A percentile compares a stretch with the other conserved stretches of the same genome.
These are phyloP conservation scores for Uloborus diversus DNA, from an alignment of 1,140 invertebrate genomes.

Conservation along the genomic window DNA sequence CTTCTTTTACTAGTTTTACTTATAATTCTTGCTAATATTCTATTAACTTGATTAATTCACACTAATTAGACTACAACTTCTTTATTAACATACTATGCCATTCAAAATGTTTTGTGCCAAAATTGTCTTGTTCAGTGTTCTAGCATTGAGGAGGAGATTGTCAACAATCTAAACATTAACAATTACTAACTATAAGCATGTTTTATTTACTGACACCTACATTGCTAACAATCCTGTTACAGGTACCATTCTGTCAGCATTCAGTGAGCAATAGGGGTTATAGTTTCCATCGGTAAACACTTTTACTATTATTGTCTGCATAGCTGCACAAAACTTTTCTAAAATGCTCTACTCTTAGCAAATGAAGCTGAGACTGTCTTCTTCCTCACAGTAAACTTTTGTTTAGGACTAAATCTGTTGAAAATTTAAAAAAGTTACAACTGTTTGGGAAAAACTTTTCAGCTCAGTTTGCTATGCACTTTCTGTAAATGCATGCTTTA, in stretches of 20 bases:
- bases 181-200: slow-evolving; percentile 49
- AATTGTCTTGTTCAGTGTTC: too few species aligned
- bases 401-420: neutral
- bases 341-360: slow-evolving; percentile 18
- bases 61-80: too few species aligned
- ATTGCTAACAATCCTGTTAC: slow-evolving; percentile 54
- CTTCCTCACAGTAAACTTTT: neutral
- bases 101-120: too few species aligned
- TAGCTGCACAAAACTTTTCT: slow-evolving; percentile 46
- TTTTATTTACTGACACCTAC: slow-evolving; percentile 50
- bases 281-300: slow-evolving; percentile 56
- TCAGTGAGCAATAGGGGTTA: slow-evolving; percentile 56
- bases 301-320: slow-evolving; percentile 55
- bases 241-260: slow-evolving; percentile 57
- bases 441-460: neutral
- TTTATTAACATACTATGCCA: too few species aligned
- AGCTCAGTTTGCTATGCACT: neutral
- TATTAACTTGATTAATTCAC: too few species aligned
- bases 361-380: slow-evolving; percentile 9
- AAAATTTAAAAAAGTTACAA: neutral
- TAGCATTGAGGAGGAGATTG: slow-evolving; percentile 20
- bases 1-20: too few species aligned
- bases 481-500: neutral
- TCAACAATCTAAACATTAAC: neutral
- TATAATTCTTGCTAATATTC: too few species aligned